phyloP scores from a whole-genome alignment of 2,797 vertebrate species.

The Synanceia verrucosa region DNA sequence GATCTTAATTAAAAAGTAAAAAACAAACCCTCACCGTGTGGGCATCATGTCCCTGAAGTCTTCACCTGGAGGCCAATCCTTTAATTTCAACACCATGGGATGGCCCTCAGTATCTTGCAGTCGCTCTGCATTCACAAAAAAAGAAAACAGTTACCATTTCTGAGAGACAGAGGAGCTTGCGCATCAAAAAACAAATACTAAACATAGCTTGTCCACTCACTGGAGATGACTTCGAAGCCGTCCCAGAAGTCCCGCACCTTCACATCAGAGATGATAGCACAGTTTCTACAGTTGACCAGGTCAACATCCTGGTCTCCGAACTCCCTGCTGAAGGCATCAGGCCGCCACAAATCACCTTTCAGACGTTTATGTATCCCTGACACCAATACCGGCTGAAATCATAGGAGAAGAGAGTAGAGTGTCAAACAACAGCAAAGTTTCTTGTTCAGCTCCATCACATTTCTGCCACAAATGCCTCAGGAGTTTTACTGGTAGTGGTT shows the following conservation, averaged over 20 bases:
- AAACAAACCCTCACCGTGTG: conserved; percentile 84
- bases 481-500: neutral
- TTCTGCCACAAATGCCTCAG: neutral
- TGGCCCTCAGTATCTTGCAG: conserved; percentile 91
- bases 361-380: conserved; percentile 97
- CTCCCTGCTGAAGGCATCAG: conserved; percentile 96
- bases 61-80: conserved; percentile 98
- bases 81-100: conserved; percentile 98
- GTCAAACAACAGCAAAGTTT: neutral
- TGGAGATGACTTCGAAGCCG: conserved; percentile 96
- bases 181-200: neutral
- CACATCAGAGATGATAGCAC: conserved; percentile 98
- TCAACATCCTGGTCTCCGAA: conserved; percentile 99
- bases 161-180: neutral
- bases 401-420: conserved; percentile 6
- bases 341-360: conserved; percentile 90
- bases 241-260: conserved; percentile 99
- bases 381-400: conserved; percentile 93
- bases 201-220: conserved; percentile 80
- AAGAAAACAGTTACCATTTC: neutral
- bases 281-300: conserved; percentile 98
- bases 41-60: conserved; percentile 99
- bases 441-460: neutral
- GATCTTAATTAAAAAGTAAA: neutral
- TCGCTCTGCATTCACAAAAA: conserved; percentile 81